phyloP scores from a whole-genome alignment of 2,888 invertebrate genomes.

The Proisotoma minuta region DNA sequence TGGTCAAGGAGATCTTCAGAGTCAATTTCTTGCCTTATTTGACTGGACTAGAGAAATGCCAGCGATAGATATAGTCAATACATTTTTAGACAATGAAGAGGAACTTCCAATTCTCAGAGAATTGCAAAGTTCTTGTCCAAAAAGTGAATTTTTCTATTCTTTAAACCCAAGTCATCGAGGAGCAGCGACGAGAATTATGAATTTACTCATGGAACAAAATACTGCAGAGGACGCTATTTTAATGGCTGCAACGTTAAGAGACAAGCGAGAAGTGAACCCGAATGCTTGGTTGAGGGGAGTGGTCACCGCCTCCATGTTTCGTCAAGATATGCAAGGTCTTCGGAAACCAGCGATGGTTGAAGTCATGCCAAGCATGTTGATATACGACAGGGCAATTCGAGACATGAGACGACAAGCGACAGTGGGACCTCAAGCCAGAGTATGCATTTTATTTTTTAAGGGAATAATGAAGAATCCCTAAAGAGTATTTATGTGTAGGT shows the following conservation, averaged over 20 bases:
- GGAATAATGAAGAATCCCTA: no score
- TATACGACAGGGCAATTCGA: background rate
- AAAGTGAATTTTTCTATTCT: conserved; percentile 27
- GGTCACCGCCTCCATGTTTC: conserved; percentile 14
- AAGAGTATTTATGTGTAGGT: no score
- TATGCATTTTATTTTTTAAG: no score
- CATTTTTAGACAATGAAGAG: conserved; percentile 33
- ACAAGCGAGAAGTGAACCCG: conserved; percentile 28
- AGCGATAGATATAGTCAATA: conserved; percentile 26
- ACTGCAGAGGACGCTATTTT: conserved; percentile 24
- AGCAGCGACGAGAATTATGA: conserved; percentile 5
- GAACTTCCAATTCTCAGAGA: conserved; percentile 34
- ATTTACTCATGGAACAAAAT: conserved; percentile 20
- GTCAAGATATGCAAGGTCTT: conserved; percentile 26
- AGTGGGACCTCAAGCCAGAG: background rate
- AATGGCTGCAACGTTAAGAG: conserved; percentile 34
- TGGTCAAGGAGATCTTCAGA: conserved; percentile 12
- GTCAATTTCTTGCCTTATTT: conserved; percentile 26
- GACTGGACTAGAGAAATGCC: conserved; percentile 33
- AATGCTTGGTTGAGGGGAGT: conserved; percentile 32
- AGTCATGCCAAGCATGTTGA: conserved; percentile 26
- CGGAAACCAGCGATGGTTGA: conserved; percentile 28
- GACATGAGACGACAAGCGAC: conserved; percentile 5
- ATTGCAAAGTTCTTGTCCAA: conserved; percentile 24
- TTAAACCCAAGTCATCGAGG: conserved; percentile 24